Conservation (phyloP, 2,888 invertebrate species). For the Sabellastarte sp. region DNA sequence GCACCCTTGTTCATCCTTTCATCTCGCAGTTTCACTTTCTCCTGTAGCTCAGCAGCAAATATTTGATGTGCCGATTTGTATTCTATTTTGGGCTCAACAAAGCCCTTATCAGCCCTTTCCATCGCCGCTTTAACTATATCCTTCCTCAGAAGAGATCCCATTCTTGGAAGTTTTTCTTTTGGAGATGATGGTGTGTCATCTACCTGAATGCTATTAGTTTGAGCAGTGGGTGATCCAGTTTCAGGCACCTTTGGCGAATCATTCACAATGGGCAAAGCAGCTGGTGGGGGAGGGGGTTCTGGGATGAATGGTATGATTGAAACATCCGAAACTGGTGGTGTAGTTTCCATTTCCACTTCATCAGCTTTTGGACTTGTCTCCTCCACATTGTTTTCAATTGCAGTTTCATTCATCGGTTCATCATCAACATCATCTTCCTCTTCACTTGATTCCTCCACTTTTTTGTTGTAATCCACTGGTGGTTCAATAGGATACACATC, state of each 20-base stretch:
- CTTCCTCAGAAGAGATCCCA: not conserved
- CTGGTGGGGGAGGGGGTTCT: not conserved
- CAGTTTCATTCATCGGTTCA: no score
- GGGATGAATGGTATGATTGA: not conserved
- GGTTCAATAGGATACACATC: not conserved
- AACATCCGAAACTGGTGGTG: no score
- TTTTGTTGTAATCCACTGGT: not conserved
- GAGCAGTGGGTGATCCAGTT: not conserved
- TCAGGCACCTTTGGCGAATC: not conserved
- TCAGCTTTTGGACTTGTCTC: not conserved
- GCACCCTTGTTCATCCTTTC: not conserved
- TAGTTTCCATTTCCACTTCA: not conserved
- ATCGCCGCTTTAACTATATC: not conserved
- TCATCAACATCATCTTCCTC: not conserved
- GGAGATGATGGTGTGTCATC: no score
- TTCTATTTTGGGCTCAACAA: not conserved
- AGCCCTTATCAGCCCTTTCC: not conserved
- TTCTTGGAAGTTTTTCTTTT: no score
- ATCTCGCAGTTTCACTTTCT: not conserved
- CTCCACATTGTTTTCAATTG: no score
- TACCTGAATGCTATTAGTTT: no score
- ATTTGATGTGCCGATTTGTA: no score
- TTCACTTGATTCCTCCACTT: not conserved
- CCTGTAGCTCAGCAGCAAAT: not conserved
- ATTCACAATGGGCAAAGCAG: not conserved